Conservation (phyloP, 2,888 invertebrate genomes). For the Euplexia lucipara region DNA sequence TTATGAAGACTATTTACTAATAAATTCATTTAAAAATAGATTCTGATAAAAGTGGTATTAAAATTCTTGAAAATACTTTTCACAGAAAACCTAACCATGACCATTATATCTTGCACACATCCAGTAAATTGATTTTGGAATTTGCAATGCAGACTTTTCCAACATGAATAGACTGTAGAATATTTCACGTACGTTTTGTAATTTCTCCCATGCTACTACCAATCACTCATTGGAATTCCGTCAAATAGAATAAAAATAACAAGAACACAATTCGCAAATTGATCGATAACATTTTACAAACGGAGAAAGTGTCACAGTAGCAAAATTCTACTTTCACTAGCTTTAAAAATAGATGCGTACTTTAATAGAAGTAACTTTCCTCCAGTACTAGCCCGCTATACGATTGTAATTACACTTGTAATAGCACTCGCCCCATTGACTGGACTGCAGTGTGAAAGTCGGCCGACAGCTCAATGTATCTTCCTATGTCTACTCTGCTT, state of each 20-base stretch:
- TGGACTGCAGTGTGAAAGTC: slow-evolving; percentile 55
- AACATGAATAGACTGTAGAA: background rate
- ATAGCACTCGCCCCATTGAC: slow-evolving; percentile 42
- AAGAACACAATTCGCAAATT: slow-evolving; percentile 54
- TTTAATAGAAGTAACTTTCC: slow-evolving; percentile 67
- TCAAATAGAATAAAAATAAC: slow-evolving; percentile 32
- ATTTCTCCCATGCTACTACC: background rate
- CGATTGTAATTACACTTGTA: slow-evolving; percentile 55
- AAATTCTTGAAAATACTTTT: too few species aligned
- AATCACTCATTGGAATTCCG: slow-evolving; percentile 6
- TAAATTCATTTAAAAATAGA: too few species aligned
- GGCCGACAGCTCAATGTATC: slow-evolving; percentile 3
- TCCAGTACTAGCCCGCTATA: slow-evolving; percentile 56
- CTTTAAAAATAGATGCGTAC: slow-evolving; percentile 64
- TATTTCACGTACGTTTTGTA: background rate
- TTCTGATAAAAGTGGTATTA: too few species aligned
- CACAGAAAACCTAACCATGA: too few species aligned
- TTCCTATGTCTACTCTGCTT: slow-evolving; percentile 14
- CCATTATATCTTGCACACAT: too few species aligned
- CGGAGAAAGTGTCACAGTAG: slow-evolving; percentile 81
- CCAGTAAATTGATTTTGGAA: too few species aligned
- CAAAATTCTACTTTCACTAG: slow-evolving; percentile 79
- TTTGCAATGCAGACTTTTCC: too few species aligned
- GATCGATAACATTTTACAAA: slow-evolving; percentile 66
- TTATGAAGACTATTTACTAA: too few species aligned